Conservation (phyloP, 2,797 vertebrate species). For the Tragelaphus eurycerus region DNA sequence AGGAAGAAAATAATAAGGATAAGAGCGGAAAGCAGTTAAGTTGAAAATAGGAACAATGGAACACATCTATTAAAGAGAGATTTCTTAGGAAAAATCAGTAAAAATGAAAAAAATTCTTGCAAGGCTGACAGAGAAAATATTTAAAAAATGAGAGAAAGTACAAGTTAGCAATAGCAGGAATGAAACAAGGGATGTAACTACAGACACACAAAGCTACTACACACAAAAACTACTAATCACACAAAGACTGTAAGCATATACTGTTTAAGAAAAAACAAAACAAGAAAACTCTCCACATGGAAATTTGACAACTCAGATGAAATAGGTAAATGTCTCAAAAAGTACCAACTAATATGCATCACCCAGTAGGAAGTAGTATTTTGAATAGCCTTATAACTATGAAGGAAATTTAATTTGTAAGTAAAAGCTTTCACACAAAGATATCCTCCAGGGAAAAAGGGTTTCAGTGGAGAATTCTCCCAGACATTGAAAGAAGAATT, state of each 20-base stretch:
- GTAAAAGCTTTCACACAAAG: not conserved
- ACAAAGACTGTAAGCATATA: not conserved
- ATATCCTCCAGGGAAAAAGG: not conserved
- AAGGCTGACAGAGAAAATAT: not conserved
- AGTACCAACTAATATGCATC: not conserved
- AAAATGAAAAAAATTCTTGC: not conserved
- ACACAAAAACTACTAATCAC: not conserved
- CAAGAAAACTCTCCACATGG: not conserved
- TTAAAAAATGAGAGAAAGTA: not conserved
- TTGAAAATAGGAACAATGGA: not conserved
- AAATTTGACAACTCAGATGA: not conserved
- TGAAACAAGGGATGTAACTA: not conserved
- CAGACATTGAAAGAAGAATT: not conserved
- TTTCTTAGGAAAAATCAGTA: not conserved
- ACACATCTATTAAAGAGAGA: not conserved
- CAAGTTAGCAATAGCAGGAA: not conserved
- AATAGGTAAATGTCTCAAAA: not conserved
- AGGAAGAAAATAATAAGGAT: not conserved
- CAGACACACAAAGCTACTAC: not conserved
- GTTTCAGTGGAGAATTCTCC: slow-evolving; percentile 2
- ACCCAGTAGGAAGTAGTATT: not conserved
- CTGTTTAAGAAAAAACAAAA: not conserved
- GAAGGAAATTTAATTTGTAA: not conserved
- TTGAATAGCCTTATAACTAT: not conserved
- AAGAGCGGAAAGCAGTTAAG: not conserved